Evolutionary conservation across 2,113 vertebrate species (phyloP).

Genomic region (Callopanchax toddi): DNA sequence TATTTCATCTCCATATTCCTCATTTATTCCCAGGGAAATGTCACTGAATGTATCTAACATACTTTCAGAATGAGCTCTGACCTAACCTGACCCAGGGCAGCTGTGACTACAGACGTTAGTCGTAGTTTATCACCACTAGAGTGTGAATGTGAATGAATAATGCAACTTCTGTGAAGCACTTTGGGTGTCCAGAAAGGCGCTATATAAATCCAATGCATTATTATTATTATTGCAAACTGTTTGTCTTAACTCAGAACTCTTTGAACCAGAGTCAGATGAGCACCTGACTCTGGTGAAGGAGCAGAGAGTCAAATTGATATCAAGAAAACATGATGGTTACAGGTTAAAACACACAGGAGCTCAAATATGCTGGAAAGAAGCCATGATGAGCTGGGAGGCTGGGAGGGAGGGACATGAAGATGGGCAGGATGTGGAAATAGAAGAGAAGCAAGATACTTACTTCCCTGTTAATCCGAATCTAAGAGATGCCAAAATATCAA

Average conservation of each 20-base stretch:
- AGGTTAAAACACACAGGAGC: constrained; percentile 39
- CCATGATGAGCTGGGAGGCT: constrained; percentile 23
- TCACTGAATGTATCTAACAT: constrained; percentile 7
- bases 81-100: constrained; percentile 7
- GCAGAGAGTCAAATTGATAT: constrained; percentile 2
- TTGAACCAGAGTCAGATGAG: constrained; percentile 14
- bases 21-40: neutral
- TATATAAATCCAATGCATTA: too few species aligned
- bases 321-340: constrained; percentile 24
- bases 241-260: neutral
- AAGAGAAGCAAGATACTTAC: constrained; percentile 81
- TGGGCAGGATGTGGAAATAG: constrained; percentile 40
- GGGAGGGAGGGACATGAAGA: constrained; percentile 24
- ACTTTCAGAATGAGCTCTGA: constrained; percentile 9
- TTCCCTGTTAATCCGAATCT: constrained; percentile 89
- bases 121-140: too few species aligned
- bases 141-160: too few species aligned
- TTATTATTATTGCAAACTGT: neutral
- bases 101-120: too few species aligned
- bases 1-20: neutral
- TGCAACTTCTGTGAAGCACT: too few species aligned
- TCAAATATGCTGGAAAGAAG: constrained; percentile 39
- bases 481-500: constrained; percentile 71
- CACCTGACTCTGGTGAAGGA: constrained; percentile 29
- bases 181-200: too few species aligned